phyloP scores from a whole-genome alignment of 1,140 invertebrate genomes.

The Campoletis sonorensis region DNA sequence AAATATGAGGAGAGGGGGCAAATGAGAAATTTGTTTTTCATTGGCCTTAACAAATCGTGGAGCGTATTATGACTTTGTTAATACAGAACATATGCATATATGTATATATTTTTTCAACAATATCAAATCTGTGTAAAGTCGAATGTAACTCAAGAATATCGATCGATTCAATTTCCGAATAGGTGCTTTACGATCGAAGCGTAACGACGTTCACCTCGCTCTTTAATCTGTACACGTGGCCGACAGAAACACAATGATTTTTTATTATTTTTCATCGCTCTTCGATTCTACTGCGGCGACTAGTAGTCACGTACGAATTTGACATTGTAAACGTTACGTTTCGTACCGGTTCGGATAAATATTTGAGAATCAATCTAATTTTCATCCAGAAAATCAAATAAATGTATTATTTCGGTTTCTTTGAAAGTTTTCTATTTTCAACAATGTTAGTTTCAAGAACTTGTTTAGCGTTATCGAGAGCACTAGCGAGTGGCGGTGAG shows the following conservation, averaged over 20 bases:
- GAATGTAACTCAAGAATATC: conserved; percentile 15
- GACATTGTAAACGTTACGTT: too few relatives aligned
- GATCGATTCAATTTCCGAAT: conserved; percentile 39
- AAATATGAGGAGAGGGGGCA: neutral
- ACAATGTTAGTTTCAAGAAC: too few relatives aligned
- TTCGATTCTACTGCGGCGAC: too few relatives aligned
- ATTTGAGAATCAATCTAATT: too few relatives aligned
- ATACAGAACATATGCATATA: too few relatives aligned
- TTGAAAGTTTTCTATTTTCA: too few relatives aligned
- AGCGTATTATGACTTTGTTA: neutral
- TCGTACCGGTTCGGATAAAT: too few relatives aligned
- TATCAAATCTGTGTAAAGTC: neutral
- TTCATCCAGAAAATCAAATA: too few relatives aligned
- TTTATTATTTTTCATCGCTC: neutral
- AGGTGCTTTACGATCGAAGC: conserved; percentile 34
- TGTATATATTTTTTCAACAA: neutral
- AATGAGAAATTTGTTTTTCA: neutral
- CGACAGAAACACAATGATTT: neutral
- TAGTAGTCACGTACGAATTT: too few relatives aligned
- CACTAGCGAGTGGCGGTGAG: too few relatives aligned
- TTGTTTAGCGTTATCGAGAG: too few relatives aligned
- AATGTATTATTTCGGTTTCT: too few relatives aligned
- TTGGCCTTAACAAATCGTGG: neutral
- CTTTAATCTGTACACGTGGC: neutral
- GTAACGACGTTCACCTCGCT: conserved; percentile 12